Evolutionary conservation across 2,797 vertebrate species (phyloP).

Genomic region (Aeoliscus strigatus): DNA sequence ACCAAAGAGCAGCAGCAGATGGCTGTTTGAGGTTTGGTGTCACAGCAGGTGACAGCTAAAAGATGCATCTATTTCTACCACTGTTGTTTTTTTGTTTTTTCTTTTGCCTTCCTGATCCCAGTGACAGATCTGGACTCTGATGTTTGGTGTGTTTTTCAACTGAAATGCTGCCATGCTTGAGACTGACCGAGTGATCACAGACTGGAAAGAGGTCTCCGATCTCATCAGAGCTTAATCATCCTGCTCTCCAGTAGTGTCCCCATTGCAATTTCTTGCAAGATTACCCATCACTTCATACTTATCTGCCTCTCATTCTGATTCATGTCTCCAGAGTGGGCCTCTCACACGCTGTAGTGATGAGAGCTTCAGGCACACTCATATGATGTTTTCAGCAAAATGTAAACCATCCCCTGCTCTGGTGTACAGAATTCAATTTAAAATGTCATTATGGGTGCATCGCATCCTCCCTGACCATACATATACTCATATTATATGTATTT

Average conservation of each 20-base stretch:
- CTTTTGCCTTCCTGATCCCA: constrained; percentile 12
- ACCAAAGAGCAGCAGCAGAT: constrained; percentile 75
- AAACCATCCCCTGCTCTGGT: constrained; percentile 6
- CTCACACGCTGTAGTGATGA: constrained; percentile 13
- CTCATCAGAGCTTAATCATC: constrained; percentile 59
- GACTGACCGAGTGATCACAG: constrained; percentile 37
- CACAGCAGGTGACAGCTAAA: constrained; percentile 78
- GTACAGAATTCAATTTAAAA: constrained; percentile 16
- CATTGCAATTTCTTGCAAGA: constrained; percentile 53
- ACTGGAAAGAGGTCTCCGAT: constrained; percentile 48
- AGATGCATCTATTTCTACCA: no score
- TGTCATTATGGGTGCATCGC: constrained; percentile 16
- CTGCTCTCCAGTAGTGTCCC: constrained; percentile 19
- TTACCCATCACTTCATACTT: constrained; percentile 47
- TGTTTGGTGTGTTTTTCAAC: no score
- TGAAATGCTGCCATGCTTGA: constrained; percentile 16
- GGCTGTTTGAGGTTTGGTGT: constrained; percentile 68
- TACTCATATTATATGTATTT: no score
- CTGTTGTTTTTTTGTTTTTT: background rate
- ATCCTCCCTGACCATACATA: no score
- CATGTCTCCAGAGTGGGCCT: constrained; percentile 16
- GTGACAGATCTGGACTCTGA: constrained; percentile 5
- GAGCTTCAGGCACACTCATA: constrained; percentile 11
- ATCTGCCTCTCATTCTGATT: constrained; percentile 26
- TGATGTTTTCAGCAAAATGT: constrained; percentile 15